Evolutionary conservation across 2,888 invertebrate species (phyloP), one percentile per base, ranked within the genome.

Genomic region (Mechanitis mazaeus): DNA sequence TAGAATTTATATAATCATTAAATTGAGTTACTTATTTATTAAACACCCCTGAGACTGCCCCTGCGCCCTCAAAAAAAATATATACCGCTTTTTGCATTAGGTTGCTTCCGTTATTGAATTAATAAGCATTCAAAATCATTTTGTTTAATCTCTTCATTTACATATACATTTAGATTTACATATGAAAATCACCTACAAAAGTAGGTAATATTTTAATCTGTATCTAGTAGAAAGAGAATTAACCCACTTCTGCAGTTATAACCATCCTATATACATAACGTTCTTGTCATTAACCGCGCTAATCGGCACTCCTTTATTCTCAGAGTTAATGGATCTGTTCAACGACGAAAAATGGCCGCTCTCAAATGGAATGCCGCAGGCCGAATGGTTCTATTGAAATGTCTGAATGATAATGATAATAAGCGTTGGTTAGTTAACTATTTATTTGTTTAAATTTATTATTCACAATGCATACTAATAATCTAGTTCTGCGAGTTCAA

Each of bases 351-450:
- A 84, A 85, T 84, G 76, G 75, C 71, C 45, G 55, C 68, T 69
- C 72, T 73, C 69, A 72, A 79, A 78, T 76, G 75, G 75, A 76
- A 73, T 71, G 71, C 73, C 66, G 68, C 60, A 72, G 71, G 72
- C 72, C 70, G 75, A 79, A 81, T 80, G 69, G 76, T 71, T 74
- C 75, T 78, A 81, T 83, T 83, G 80, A 79, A 80, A 80, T 80
- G 76, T 76, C 78, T 77, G 56, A 31, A 53, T 55, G 53, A 56
- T 63, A 65, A 64, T 65, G 60, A 60, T 56, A 33, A 35, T 53
- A 58, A 60, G 50, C 61, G 56, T 59, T 58, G 56, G 58, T 50
- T 56, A 59, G 64, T 60, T 61, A 64, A 58, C 59, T 42, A 42
- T 11, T 42, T 9, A 42, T 42, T 42, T 42, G 42, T 5, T 38